Evolutionary conservation across 2,888 invertebrate species (phyloP).

Genomic region (Hypomecis atomaria): DNA sequence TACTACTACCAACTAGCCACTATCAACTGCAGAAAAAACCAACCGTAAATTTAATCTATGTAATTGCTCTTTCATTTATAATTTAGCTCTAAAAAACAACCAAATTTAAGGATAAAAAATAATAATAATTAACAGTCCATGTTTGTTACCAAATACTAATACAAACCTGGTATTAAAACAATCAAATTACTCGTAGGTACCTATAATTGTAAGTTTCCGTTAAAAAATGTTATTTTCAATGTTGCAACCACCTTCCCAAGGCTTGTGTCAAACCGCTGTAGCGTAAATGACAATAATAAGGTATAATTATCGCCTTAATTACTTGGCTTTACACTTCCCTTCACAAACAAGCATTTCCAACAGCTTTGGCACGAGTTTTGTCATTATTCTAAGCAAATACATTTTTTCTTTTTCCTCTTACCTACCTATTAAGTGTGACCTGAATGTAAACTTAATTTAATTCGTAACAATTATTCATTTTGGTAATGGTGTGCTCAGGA

Average conservation of each 20-base stretch:
- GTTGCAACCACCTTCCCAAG: conserved; percentile 6
- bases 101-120: no score
- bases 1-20: no score
- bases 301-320: conserved; percentile 67
- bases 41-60: no score
- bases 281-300: conserved; percentile 65
- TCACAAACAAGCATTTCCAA: conserved; percentile 41
- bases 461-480: no score
- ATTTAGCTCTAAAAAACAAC: no score
- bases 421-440: background rate
- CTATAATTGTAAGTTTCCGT: background rate
- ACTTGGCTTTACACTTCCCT: conserved; percentile 71
- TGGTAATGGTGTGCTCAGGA: no score
- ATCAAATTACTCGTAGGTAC: background rate
- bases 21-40: no score
- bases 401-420: background rate
- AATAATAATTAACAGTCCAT: background rate
- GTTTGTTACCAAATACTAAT: background rate
- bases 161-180: background rate
- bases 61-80: no score
- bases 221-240: background rate
- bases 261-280: conserved; percentile 53
- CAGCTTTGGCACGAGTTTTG: conserved; percentile 11
- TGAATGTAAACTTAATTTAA: no score
- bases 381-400: background rate